Percentiles rank a stretch among this genome's conserved stretches.
Evolutionary conservation across 1,140 invertebrate genomes (phyloP).

Genomic region (Calliopsis andreniformis): DNA sequence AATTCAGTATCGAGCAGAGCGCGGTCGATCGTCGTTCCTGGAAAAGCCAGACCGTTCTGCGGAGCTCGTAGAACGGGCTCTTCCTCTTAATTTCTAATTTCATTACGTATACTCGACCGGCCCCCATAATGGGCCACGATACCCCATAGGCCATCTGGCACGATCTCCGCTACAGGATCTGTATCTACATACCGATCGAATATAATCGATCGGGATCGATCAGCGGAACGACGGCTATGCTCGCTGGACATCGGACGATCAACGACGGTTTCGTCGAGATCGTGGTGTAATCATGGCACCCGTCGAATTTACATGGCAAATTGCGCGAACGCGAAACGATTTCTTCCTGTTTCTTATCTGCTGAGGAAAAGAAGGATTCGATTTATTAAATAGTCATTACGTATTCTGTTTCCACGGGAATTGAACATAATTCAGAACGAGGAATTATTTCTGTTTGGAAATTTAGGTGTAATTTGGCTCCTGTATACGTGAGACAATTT

Average conservation of each 20-base stretch:
- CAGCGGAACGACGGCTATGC: slow-evolving; percentile 61
- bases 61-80: slow-evolving; percentile 7
- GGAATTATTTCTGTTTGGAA: too few species aligned
- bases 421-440: too few species aligned
- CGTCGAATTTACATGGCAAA: slow-evolving; percentile 71
- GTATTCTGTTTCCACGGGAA: too few species aligned
- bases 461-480: too few species aligned
- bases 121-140: slow-evolving; percentile 66
- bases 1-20: not conserved
- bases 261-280: slow-evolving; percentile 27
- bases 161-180: slow-evolving; percentile 67
- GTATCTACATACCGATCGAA: slow-evolving; percentile 68
- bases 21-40: slow-evolving; percentile 41
- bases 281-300: slow-evolving; percentile 56
- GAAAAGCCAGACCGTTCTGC: slow-evolving; percentile 48
- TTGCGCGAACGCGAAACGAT: slow-evolving; percentile 52
- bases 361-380: too few species aligned
- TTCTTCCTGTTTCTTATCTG: slow-evolving; percentile 35
- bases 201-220: slow-evolving; percentile 69
- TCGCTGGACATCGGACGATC: slow-evolving; percentile 24
- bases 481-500: too few species aligned
- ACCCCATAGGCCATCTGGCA: slow-evolving; percentile 77
- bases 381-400: too few species aligned
- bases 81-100: slow-evolving; percentile 70
- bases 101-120: slow-evolving; percentile 68